Percentiles rank a stretch among this genome's conserved stretches.
These are phyloP conservation scores for Hydrophis major DNA, from an alignment of 2,797 vertebrate species.

Conservation along the genomic window DNA sequence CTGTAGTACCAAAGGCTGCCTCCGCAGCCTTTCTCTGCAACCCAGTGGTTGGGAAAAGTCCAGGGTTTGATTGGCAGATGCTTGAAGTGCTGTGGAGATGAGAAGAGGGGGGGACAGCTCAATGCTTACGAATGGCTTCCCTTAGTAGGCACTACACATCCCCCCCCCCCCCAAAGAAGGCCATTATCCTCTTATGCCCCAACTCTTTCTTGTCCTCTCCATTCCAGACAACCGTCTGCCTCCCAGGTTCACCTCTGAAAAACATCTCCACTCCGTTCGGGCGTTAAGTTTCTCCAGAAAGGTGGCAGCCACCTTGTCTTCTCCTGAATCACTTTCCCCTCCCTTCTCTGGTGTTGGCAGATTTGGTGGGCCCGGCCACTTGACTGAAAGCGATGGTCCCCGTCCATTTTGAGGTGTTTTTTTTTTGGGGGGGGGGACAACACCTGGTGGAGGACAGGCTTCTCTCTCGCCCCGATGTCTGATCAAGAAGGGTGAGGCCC, in stretches of 20 bases:
- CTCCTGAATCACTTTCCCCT: background rate
- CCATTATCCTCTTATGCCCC: background rate
- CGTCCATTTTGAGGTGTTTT: background rate
- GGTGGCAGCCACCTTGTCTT: background rate
- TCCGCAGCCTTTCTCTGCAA: background rate
- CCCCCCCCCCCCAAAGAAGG: background rate
- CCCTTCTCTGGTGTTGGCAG: background rate
- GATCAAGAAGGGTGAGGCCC: no score
- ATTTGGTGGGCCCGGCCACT: background rate
- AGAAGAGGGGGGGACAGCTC: background rate
- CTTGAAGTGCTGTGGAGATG: background rate
- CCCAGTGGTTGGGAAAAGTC: background rate
- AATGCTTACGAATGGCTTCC: background rate
- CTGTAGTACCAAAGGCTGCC: background rate
- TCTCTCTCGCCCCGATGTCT: no score
- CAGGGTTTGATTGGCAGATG: background rate
- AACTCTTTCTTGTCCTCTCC: background rate
- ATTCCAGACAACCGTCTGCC: background rate
- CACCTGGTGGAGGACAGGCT: background rate
- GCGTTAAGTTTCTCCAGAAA: background rate
- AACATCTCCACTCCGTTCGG: background rate
- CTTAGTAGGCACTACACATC: background rate
- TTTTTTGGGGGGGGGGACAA: no score
- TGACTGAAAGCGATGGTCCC: background rate
- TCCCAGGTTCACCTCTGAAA: background rate